Evolutionary conservation across 2,888 invertebrate genomes (phyloP), one percentile per base, ranked within the genome.

Genomic region (Phymatocera aterrima): DNA sequence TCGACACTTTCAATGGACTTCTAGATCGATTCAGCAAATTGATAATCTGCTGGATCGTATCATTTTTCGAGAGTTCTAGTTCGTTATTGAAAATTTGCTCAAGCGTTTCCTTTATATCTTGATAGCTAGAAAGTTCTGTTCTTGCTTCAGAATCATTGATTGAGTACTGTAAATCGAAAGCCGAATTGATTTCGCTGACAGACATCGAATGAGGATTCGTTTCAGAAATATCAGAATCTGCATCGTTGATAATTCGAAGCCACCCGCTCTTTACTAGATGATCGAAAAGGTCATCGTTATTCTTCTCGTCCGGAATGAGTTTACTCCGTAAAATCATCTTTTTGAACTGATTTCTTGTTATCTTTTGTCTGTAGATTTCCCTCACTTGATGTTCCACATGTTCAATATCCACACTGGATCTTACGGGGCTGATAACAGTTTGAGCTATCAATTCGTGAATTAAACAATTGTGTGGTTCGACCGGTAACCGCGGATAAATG

Each of bases 391-490:
- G 10, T 40, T 40, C 18, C 10, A 64, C 18, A 37, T 64, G n/a
- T 12, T 21, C 34, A 10, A 21, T 21, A 37, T 21, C n/a, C 18
- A n/a, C 21, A 5, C 48, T 51, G 4, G 80, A 78, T 28, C 5
- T 79, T n/a, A 51, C 70, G 24, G 79, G 78, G 54, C 75, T 65
- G 15, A 82, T 79, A 31, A 82, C 77, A 31, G 77, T 79, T 21
- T 80, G 78, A 46, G 75, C 79, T 18, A 80, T 57, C 34, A 81
- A 80, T 72, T 82, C 80, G 57, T 37, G 79, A 77, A 82, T 65
- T 74, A 82, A 24, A 61, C 51, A 61, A 43, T 57, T 40, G 74
- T 82, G 81, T 21, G 81, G 82, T 37, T 81, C 75, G 15, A 75
- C 34, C 48, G 78, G 74, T 65, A 81, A 60, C 46, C 81, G 34